Base-by-base conservation (phyloP, 2,888 invertebrate species). In the Melanostoma scalare region DNA sequence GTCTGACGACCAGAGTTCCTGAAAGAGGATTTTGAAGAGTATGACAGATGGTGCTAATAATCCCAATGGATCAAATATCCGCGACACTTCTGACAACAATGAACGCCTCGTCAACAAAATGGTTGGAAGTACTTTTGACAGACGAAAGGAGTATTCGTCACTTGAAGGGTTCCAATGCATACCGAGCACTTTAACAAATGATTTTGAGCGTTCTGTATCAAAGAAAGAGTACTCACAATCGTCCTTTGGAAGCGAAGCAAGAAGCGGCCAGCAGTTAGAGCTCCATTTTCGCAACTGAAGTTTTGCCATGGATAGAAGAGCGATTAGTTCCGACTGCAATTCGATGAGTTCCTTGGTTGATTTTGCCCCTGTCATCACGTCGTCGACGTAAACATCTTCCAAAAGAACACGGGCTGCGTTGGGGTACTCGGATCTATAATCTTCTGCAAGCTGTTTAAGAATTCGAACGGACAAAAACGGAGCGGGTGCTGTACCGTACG, bases 21-120 rank as follows among this genome's bases (percentile, higher is more conserved):
- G 76, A 30, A 79, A 85, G 8, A 85, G 30, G 8, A 78, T 69
- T 65, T 81, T 85, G 30, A 86, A 56, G 10, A 76, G 50, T 3
- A 85, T 20, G 6, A 79, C 58, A 2, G 79, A 71, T 8, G 82
- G 82, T 3, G 82, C 60, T 6, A 78, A 63, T 3, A 80, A 60
- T 2, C 80, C 85, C n/a, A n/a, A n/a, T n/a, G n/a, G n/a, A n/a
- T n/a, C n/a, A n/a, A n/a, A n/a, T n/a, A n/a, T n/a, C n/a, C n/a
- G n/a, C n/a, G n/a, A n/a, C n/a, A n/a, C n/a, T n/a, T n/a, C n/a
- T n/a, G n/a, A n/a, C n/a, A n/a, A n/a, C n/a, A n/a, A n/a, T n/a
- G n/a, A n/a, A n/a, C n/a, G n/a, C n/a, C n/a, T n/a, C n/a, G n/a
- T n/a, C n/a, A n/a, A n/a, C n/a, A n/a, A n/a, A n/a, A n/a, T n/a